Evolutionary conservation across 2,888 invertebrate genomes (phyloP).

Genomic region (Agrotis clavis): DNA sequence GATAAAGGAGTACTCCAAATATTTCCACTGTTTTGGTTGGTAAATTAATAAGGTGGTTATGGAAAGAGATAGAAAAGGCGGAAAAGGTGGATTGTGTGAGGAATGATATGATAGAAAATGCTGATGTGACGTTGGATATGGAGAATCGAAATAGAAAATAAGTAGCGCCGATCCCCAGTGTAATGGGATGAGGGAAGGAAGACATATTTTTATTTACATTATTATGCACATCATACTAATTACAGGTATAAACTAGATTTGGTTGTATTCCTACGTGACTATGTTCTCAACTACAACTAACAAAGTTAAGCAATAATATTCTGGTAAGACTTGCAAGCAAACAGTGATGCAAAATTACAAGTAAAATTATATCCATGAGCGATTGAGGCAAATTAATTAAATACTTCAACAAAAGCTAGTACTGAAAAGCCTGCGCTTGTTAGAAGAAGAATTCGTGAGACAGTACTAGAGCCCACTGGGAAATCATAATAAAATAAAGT

Average conservation of each 20-base stretch:
- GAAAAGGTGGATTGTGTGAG: too few relatives aligned
- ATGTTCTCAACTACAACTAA: background rate
- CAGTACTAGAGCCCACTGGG: conserved; percentile 51
- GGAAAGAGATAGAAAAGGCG: too few relatives aligned
- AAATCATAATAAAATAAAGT: conserved; percentile 67
- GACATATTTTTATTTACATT: too few relatives aligned
- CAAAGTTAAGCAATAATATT: background rate
- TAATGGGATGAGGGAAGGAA: too few relatives aligned
- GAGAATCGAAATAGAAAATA: too few relatives aligned
- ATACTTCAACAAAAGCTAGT: conserved; percentile 40
- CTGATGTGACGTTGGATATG: too few relatives aligned
- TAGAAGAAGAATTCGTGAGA: conserved; percentile 48
- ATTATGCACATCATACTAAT: too few relatives aligned
- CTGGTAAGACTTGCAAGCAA: background rate
- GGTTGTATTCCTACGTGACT: background rate
- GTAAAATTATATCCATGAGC: background rate
- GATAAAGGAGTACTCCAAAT: too few relatives aligned
- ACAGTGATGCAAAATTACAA: background rate
- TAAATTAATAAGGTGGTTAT: too few relatives aligned
- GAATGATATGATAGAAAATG: too few relatives aligned
- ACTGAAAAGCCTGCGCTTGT: conserved; percentile 24
- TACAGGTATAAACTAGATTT: background rate
- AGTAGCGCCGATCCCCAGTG: too few relatives aligned
- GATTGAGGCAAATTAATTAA: conserved; percentile 26
- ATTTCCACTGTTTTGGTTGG: too few relatives aligned